Evolutionary conservation across 2,113 vertebrate species (phyloP).

Genomic region (Dasyurus viverrinus): DNA sequence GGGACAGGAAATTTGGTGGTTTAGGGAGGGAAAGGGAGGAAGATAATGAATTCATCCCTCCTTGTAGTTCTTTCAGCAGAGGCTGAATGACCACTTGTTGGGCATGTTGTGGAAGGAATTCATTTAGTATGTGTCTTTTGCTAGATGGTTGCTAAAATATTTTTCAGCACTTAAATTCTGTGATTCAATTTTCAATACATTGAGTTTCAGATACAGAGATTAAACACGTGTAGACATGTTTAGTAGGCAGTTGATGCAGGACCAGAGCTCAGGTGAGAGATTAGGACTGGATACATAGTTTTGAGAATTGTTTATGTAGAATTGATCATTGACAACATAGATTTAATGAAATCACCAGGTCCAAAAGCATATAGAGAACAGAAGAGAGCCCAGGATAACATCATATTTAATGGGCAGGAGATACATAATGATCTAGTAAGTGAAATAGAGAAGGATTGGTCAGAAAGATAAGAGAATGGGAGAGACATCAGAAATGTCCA

Average conservation of each 20-base stretch:
- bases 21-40: not conserved
- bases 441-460: not conserved
- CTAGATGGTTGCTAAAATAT: not conserved
- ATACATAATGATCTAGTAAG: not conserved
- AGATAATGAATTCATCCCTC: not conserved
- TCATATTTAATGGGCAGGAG: not conserved
- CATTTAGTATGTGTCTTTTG: not conserved
- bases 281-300: not conserved
- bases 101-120: not conserved
- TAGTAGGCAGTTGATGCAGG: not conserved
- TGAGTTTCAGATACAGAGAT: not conserved
- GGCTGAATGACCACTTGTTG: too few relatives aligned
- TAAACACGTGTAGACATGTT: not conserved
- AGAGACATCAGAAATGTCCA: not conserved
- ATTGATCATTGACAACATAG: not conserved
- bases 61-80: not conserved
- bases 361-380: not conserved
- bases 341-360: not conserved
- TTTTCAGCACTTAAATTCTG: not conserved
- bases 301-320: not conserved
- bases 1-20: not conserved
- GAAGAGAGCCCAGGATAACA: not conserved
- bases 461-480: not conserved
- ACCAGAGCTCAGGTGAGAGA: not conserved
- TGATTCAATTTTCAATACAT: not conserved